Evolutionary conservation across 53 echinoderm and acorn worm species (phyloP), one percentile per base, ranked within the genome.

Genomic region (Mesocentrotus franciscanus): DNA sequence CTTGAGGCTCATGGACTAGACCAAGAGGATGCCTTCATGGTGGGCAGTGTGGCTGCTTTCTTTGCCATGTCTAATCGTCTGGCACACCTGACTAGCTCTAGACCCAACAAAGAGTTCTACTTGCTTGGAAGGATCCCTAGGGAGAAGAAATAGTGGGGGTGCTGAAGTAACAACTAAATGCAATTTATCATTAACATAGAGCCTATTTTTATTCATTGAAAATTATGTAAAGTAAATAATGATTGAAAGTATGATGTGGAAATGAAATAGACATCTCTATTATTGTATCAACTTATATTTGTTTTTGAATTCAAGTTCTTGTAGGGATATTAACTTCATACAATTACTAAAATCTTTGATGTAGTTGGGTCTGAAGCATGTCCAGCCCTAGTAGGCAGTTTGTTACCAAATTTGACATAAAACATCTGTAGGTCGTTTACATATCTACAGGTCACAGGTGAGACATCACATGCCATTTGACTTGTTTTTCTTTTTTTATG

Each of bases 11-110:
- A 99, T 78, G 99, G 98, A 42, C 92, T 99, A 92, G 99, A 99
- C 71, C 96, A 96, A 12, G 97, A 99, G 55, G 99, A 99, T 97
- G 98, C 98, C 27, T 98, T 97, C 96, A 97, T 97, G 85, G 96
- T 99, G 26, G 99, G 98, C 13, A 97, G 96, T 26, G 98, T 99
- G 22, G 96, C 98, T 15, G 96, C 97, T 0, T 89, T 98, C 60
- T 99, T 99, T 95, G 99, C 99, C 18, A 64, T 99, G 96, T 99
- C 99, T 57, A 99, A 99, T 90, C 96, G 99, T 39, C 94, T 99
- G 96, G 98, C 99, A 10, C 97, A 98, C 90, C 95, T 99, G 10
- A 95, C 97, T 1, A 96, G 95, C 76, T 92, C 96, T 64, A 30
- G 95, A 94, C 97, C 97, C 7, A 98, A 99, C 94, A 97, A 97